Base-by-base conservation (phyloP, 1,140 invertebrate species). In the Magallana gigas region DNA sequence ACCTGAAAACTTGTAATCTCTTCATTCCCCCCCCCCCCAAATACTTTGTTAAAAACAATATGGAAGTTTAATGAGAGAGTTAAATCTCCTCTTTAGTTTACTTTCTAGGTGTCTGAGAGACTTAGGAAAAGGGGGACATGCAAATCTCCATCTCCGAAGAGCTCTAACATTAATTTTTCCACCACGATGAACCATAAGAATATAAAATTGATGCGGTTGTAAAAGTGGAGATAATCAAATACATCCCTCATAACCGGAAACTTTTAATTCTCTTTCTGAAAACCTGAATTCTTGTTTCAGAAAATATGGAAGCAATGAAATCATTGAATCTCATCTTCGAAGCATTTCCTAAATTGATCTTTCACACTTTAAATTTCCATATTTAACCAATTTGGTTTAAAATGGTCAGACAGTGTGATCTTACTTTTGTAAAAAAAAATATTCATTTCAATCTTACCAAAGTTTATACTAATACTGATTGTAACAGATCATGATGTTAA, bases 241-340 rank as follows among this genome's bases (percentile, higher is more conserved):
- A 23, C 23, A 23, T 23, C 23, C 36, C 5, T 48, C 36, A 48
- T 48, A 48, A 48, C 36, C 36, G 5, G 5, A 48, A 4, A 48
- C 36, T 48, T 48, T 2, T 48, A 48, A 5, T 48, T 48, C 36
- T 48, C 36, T 4, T 48, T 48, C 3, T 48, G 36, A 48, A 48
- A 5, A 48, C 2, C 0, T 0, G 5, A 48, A 48, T 48, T 48
- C 36, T 48, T 76, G 68, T 76, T 76, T 29, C 68, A 11, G 68
- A 76, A 76, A 76, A 29, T 76, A 76, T 76, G 68, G 68, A 76
- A 76, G 68, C 12, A 76, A 76, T 76, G 68, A 12, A 76, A 76
- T 76, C 36, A 11, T 29, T 29, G 5, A 76, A 76, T 29, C 29
- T 76, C 23, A 18, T 48, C 68, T 76, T 76, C 68, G 68, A 76